Conservation (phyloP, 2,797 vertebrate genomes). For the Falco biarmicus region DNA sequence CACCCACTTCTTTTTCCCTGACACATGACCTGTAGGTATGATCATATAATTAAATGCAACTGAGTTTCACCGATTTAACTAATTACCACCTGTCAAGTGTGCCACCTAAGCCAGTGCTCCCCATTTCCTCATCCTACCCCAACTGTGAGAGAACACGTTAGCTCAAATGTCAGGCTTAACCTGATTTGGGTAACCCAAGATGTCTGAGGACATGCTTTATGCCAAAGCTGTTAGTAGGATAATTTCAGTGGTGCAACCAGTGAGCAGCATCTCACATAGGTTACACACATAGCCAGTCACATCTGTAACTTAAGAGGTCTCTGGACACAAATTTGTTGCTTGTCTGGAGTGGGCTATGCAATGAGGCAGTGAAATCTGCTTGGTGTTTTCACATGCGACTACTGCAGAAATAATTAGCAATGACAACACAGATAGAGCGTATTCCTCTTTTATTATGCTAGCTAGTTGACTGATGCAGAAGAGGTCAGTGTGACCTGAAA, state of each 20-base stretch:
- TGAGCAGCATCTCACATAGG: background rate
- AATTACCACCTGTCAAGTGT: fast-evolving
- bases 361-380: background rate
- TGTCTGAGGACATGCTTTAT: background rate
- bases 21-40: background rate
- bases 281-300: background rate
- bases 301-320: background rate
- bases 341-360: background rate
- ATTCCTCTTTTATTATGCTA: background rate
- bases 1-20: background rate
- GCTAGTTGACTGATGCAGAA: background rate
- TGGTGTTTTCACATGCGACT: background rate
- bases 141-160: background rate
- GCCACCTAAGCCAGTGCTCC: background rate
- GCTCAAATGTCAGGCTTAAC: background rate
- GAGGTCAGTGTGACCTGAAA: background rate
- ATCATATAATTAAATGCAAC: background rate
- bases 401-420: conserved; percentile 4
- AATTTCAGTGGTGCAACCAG: background rate
- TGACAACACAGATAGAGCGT: background rate
- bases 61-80: background rate
- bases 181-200: background rate
- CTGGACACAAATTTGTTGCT: background rate
- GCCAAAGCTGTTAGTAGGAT: background rate
- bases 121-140: background rate